These are phyloP conservation scores for Drosophila mimica DNA, from an alignment of 2,888 invertebrate species.

Conservation along the genomic window DNA sequence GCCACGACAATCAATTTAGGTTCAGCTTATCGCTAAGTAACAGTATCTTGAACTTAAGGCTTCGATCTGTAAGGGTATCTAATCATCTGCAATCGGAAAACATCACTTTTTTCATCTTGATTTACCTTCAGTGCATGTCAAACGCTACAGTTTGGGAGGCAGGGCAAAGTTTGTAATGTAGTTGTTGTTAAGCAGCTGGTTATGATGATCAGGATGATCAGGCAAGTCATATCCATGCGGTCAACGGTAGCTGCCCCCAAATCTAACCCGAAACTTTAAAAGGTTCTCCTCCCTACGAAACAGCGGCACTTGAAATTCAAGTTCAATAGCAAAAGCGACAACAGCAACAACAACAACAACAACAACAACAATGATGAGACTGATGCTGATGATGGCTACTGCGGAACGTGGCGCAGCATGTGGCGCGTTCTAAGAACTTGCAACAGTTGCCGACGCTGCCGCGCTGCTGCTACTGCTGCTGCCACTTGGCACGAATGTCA, in stretches of 20 bases:
- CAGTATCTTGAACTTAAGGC: background rate
- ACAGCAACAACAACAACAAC: background rate
- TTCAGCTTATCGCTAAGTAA: background rate
- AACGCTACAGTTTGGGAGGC: slow-evolving; percentile 19
- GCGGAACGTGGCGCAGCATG: slow-evolving; percentile 77
- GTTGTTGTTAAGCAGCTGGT: slow-evolving; percentile 2
- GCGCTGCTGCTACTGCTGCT: slow-evolving; percentile 46
- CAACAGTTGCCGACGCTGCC: slow-evolving; percentile 72
- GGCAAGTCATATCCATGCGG: slow-evolving; percentile 14
- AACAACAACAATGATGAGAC: slow-evolving; percentile 9
- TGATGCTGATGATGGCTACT: slow-evolving; percentile 45
- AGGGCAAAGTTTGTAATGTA: background rate
- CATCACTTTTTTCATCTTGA: background rate
- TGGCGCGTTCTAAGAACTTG: slow-evolving; percentile 80
- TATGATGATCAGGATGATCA: background rate
- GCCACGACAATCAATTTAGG: background rate
- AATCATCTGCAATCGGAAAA: background rate
- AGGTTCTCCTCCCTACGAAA: slow-evolving; percentile 27
- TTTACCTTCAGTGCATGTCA: background rate
- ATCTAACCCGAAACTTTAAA: slow-evolving; percentile 42
- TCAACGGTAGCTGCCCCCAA: slow-evolving; percentile 33
- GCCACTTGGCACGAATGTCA: slow-evolving; percentile 79
- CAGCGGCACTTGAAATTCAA: slow-evolving; percentile 74
- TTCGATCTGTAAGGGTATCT: background rate
- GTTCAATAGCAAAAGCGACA: slow-evolving; percentile 64